These are phyloP conservation scores for Parnassius apollo DNA, from an alignment of 2,888 invertebrate species.

Conservation along the genomic window DNA sequence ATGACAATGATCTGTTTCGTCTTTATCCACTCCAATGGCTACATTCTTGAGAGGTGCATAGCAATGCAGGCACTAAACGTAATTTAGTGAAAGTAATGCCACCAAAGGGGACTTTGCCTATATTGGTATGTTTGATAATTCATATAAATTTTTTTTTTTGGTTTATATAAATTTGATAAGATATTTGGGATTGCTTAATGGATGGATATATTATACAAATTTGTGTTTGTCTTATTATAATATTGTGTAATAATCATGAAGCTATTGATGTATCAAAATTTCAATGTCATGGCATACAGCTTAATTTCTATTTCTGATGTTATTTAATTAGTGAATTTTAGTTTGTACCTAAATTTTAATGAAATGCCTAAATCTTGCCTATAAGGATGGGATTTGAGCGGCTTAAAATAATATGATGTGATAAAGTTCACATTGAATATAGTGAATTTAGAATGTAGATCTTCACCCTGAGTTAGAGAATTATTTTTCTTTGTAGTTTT, in stretches of 20 bases:
- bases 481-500: slow-evolving; percentile 36
- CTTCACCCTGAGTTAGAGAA: slow-evolving; percentile 42
- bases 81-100: slow-evolving; percentile 66
- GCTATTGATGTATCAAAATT: slow-evolving; percentile 39
- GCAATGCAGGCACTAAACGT: slow-evolving; percentile 56
- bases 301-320: slow-evolving; percentile 24
- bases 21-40: slow-evolving; percentile 35
- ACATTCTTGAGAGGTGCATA: slow-evolving; percentile 49
- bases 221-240: slow-evolving; percentile 50
- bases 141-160: slow-evolving; percentile 32
- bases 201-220: slow-evolving; percentile 42
- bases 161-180: slow-evolving; percentile 39
- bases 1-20: slow-evolving; percentile 25
- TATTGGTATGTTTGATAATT: slow-evolving; percentile 48
- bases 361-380: slow-evolving; percentile 75
- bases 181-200: slow-evolving; percentile 48
- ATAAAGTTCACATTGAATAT: slow-evolving; percentile 63
- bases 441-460: slow-evolving; percentile 55
- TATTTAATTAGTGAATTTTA: slow-evolving; percentile 27
- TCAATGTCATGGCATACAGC: slow-evolving; percentile 64
- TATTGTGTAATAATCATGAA: slow-evolving; percentile 41
- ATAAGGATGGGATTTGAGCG: slow-evolving; percentile 41
- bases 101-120: slow-evolving; percentile 62
- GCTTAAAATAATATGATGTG: slow-evolving; percentile 54
- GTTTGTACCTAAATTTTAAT: slow-evolving; percentile 36